Evolutionary conservation across 2,888 invertebrate genomes (phyloP), one percentile per base, ranked within the genome.

Genomic region (Priocnemis perturbator): DNA sequence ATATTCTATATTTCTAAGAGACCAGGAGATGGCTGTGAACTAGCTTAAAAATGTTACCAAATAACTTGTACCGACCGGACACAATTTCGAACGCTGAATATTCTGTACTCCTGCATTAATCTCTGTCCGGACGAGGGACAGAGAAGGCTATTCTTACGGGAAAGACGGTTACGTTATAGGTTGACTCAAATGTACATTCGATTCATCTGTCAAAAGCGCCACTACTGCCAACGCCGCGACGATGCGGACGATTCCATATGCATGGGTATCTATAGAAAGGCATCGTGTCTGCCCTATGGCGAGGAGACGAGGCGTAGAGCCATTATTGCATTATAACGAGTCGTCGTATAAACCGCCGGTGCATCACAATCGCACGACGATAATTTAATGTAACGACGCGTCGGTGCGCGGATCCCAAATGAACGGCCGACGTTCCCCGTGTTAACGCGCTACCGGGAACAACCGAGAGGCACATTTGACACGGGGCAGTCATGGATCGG

Each of bases 311-410:
- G 47, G 58, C 67, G 69, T 60, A 58, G 67, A 67, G 53, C 79
- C 79, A 79, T 77, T 73, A 80, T 78, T 76, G 67, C 73, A 76
- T 71, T 71, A 74, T 74, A 80, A 78, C 79, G 80, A 78, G 78
- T 80, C 67, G 59, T 70, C 67, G 78, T 80, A 75, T 79, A 76
- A 80, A 79, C 78, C 64, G 68, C 57, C 68, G 78, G 73, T 69
- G 80, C 81, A 80, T 80, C 78, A 74, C 73, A 80, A 79, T 79
- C 79, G 76, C 71, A 59, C 71, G 81, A 85, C 82, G 83, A 85
- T 85, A 86, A 87, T 85, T 86, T 85, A 85, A 86, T 85, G 86
- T 81, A 81, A 82, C 78, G 77, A 71, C 71, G 79, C 73, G 72
- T 74, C 69, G 70, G 71, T 65, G 74, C 74, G 75, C 77, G 79